Evolutionary conservation across 2,113 vertebrate species (phyloP), one percentile per base, ranked within the genome.

Genomic region (Peromyscus leucopus): DNA sequence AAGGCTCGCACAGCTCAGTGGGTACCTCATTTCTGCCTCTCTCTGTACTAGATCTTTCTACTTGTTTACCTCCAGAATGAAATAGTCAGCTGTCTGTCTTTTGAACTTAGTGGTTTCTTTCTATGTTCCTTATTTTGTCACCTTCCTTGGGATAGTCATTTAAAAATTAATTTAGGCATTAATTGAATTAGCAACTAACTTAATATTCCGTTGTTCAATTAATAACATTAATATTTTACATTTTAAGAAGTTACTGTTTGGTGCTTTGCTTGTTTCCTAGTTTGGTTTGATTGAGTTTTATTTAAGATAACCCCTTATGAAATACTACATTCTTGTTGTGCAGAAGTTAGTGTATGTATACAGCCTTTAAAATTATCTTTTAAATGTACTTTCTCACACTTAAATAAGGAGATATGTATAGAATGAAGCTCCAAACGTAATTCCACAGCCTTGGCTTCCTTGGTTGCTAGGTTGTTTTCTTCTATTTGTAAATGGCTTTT

Each of bases 91-190:
- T 33, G 3, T 92, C 36, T 95, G 4, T 33, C 46, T 83, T 95
- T 96, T 78, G 80, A 78, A 72, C 0, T 69, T 74, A 75, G 9
- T 80, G 19, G 10, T 78, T 92, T 83, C 28, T 74, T 88, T 36
- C 22, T 76, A 0, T 69, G 24, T 51, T 91, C 42, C 78, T 24
- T 59, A n/a, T 79, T 91, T 92, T 80, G 93, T 48, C 90, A 92
- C 88, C 21, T 84, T 96, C 39, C n/a, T 93, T 87, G 36, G 63
- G n/a, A 39, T 92, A 19, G n/a, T 95, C 71, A 36, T 75, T 94
- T 93, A 19, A 76, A 89, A 93, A 31, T 87, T 87, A 13, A 93
- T 83, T 94, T 86, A 67, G 3, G 33, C 55, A 31, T 88, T 78
- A 63, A 51, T 90, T 28, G 72, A 86, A 55, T 67, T 72, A 83